Conservation (phyloP, 2,888 invertebrate genomes). For the Ophonus ardosiacus region DNA sequence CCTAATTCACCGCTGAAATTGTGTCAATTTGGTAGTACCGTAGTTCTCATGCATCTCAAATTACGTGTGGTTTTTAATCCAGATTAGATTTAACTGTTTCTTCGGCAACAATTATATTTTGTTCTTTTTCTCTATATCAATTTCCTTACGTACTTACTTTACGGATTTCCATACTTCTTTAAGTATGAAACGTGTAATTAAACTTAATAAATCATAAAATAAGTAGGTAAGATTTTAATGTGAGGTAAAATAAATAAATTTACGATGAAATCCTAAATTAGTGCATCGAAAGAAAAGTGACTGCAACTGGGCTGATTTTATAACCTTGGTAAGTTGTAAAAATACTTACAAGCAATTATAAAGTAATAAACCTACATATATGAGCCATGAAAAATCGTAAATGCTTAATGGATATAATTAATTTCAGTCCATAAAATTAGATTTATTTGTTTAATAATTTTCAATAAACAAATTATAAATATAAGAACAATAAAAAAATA, state of each 20-base stretch:
- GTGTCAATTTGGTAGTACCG: slow-evolving; percentile 2
- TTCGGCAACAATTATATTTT: background rate
- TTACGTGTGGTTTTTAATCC: slow-evolving; percentile 7
- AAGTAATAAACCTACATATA: slow-evolving; percentile 39
- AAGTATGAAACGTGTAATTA: slow-evolving; percentile 9
- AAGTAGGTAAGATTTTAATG: slow-evolving; percentile 23
- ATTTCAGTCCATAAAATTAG: background rate
- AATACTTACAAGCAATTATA: slow-evolving; percentile 33
- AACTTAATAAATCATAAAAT: slow-evolving; percentile 34
- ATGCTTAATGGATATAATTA: slow-evolving; percentile 14
- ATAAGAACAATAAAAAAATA: background rate
- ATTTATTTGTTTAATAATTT: slow-evolving; percentile 31
- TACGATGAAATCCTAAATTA: slow-evolving; percentile 13
- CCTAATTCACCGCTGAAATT: background rate
- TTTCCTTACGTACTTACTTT: background rate
- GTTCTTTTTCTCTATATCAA: background rate
- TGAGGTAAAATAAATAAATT: slow-evolving; percentile 5
- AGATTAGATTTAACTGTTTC: slow-evolving; percentile 3
- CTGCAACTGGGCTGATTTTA: slow-evolving; percentile 17
- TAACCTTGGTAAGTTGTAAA: slow-evolving; percentile 3
- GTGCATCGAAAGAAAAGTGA: slow-evolving; percentile 38
- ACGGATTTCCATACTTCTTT: background rate
- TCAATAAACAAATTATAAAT: background rate
- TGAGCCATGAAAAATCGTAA: slow-evolving; percentile 25
- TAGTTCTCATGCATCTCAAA: slow-evolving; percentile 6